Percentiles rank a stretch among this genome's conserved stretches.
phyloP scores from a whole-genome alignment of 2,797 vertebrate genomes.

The Galagoides demidoff region DNA sequence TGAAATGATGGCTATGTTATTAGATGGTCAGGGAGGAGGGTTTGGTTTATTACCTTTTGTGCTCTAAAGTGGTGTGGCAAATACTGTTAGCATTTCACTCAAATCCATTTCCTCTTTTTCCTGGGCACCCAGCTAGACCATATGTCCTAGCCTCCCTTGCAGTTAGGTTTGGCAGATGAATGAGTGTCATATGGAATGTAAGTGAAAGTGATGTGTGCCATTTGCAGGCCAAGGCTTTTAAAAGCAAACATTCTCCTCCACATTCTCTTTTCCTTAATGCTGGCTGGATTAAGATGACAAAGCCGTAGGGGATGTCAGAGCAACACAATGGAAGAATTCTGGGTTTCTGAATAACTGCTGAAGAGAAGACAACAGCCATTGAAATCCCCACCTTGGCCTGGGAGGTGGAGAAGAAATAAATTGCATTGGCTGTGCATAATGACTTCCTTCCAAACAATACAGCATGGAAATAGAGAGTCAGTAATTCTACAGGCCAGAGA shows the following conservation, averaged over 20 bases:
- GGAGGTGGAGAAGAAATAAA: not conserved
- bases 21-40: not conserved
- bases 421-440: not conserved
- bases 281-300: constrained; percentile 56
- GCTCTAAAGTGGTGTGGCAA: constrained; percentile 32
- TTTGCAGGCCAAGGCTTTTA: constrained; percentile 78
- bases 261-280: constrained; percentile 40
- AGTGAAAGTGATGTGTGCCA: constrained; percentile 78
- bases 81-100: constrained; percentile 58
- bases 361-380: constrained; percentile 23
- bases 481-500: not conserved
- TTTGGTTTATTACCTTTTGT: constrained; percentile 41
- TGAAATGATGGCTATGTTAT: constrained; percentile 20
- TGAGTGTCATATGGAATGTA: constrained; percentile 74
- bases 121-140: constrained; percentile 80
- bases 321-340: constrained; percentile 29
- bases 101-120: constrained; percentile 79
- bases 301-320: not conserved
- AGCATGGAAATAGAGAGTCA: not conserved
- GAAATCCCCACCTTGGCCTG: not conserved
- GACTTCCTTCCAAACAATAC: not conserved
- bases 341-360: not conserved
- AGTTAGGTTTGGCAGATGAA: constrained; percentile 79
- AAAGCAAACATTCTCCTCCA: constrained; percentile 76
- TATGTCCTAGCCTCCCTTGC: constrained; percentile 79